Evolutionary conservation across 2,888 invertebrate genomes (phyloP).

Genomic region (Hylaea fasciaria): DNA sequence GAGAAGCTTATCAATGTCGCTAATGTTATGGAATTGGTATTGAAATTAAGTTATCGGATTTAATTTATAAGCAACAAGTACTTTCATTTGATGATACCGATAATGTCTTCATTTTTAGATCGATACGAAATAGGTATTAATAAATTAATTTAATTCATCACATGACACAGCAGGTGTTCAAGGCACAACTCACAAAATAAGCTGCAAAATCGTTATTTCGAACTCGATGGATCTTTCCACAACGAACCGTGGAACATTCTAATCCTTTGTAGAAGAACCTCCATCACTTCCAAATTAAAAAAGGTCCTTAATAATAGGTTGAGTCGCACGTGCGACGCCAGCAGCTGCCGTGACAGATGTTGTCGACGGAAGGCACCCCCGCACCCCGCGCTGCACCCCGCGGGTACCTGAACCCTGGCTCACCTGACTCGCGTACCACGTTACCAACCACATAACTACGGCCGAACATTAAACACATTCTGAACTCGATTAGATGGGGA

Average conservation of each 20-base stretch:
- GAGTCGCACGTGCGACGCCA: constrained; percentile 76
- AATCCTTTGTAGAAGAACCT: constrained; percentile 49
- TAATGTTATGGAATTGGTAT: constrained; percentile 11
- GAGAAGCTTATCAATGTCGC: constrained; percentile 21
- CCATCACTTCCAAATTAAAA: constrained; percentile 64
- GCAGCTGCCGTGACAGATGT: constrained; percentile 83
- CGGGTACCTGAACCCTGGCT: constrained; percentile 25
- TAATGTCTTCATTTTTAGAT: constrained; percentile 3
- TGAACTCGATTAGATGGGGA: constrained; percentile 12
- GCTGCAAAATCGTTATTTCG: constrained; percentile 1
- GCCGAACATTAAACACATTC: constrained; percentile 21
- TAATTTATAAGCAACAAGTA: constrained; percentile 14
- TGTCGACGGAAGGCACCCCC: constrained; percentile 67
- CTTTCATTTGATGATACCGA: constrained; percentile 31
- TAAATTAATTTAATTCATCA: background rate
- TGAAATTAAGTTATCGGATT: constrained; percentile 25
- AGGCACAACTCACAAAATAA: background rate
- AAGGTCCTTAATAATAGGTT: constrained; percentile 77
- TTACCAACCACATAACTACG: too few relatives aligned
- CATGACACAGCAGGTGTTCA: background rate
- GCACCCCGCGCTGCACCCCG: constrained; percentile 34
- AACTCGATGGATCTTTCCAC: constrained; percentile 10
- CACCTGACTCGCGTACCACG: constrained; percentile 63
- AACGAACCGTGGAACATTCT: constrained; percentile 16
- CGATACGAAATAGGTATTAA: background rate